Evolutionary conservation across 2,113 vertebrate genomes (phyloP).

Genomic region (Neomonachus schauinslandi): DNA sequence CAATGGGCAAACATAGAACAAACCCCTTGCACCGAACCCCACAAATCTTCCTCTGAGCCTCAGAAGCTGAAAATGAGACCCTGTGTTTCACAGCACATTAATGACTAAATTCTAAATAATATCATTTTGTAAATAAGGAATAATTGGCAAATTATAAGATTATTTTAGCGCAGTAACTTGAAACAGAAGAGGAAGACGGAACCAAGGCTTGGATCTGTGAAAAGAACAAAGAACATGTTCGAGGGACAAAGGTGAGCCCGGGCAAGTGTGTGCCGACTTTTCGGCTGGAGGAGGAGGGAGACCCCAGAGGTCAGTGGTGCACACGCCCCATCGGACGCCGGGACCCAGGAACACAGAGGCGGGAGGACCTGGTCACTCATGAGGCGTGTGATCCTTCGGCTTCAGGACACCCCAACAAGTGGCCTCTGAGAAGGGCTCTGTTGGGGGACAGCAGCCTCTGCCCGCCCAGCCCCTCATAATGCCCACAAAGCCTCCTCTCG

Average conservation of each 20-base stretch:
- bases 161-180: background rate
- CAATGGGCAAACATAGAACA: accelerated
- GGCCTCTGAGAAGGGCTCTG: background rate
- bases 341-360: accelerated
- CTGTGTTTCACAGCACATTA: background rate
- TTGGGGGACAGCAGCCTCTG: accelerated
- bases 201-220: background rate
- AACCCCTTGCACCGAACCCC: accelerated
- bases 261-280: accelerated
- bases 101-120: background rate
- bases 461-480: accelerated
- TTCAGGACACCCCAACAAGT: background rate
- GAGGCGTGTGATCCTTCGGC: too few relatives aligned
- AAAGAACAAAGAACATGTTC: accelerated
- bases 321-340: accelerated
- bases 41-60: background rate
- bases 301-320: accelerated
- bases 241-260: accelerated
- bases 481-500: background rate
- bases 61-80: background rate
- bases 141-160: background rate
- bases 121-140: background rate
- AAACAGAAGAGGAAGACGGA: too few relatives aligned
- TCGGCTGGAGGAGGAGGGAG: accelerated
- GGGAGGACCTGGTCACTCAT: accelerated